Conservation (phyloP, 2,113 vertebrate genomes). For the Xyliphius kryptos region DNA sequence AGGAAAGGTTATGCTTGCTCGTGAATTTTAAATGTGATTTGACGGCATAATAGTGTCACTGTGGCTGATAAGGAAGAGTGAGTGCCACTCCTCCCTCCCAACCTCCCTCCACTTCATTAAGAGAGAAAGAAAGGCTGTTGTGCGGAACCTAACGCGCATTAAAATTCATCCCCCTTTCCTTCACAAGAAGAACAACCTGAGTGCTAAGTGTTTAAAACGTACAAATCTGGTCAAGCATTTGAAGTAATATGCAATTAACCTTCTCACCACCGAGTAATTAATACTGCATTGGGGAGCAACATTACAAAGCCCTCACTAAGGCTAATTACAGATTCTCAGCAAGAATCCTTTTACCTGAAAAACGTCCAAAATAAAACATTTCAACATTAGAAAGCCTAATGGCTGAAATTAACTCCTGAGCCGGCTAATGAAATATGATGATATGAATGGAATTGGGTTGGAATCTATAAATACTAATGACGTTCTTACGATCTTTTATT, state of each 20-base stretch:
- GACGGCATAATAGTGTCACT: no score
- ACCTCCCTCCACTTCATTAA: background rate
- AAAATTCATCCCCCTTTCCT: slow-evolving; percentile 8
- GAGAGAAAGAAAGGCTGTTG: background rate
- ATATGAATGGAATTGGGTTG: background rate
- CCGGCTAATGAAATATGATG: background rate
- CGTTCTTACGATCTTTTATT: background rate
- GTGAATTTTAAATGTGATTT: no score
- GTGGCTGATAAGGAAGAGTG: no score
- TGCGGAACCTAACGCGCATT: background rate
- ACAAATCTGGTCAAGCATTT: slow-evolving; percentile 36
- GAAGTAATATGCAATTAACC: slow-evolving; percentile 46
- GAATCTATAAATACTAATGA: slow-evolving; percentile 20
- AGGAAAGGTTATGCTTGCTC: no score
- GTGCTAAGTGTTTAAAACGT: slow-evolving; percentile 14
- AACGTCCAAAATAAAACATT: slow-evolving; percentile 15
- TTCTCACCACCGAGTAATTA: slow-evolving; percentile 46
- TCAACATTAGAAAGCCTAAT: slow-evolving; percentile 2
- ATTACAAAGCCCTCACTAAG: slow-evolving; percentile 35
- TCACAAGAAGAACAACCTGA: slow-evolving; percentile 3
- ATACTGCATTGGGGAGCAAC: slow-evolving; percentile 39
- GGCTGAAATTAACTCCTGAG: background rate
- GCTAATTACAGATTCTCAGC: slow-evolving; percentile 36
- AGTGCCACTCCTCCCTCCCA: no score
- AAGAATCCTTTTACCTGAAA: background rate